Evolutionary conservation across 2,888 invertebrate genomes (phyloP), one percentile per base, ranked within the genome.

Genomic region (Sarcophaga rosellei): DNA sequence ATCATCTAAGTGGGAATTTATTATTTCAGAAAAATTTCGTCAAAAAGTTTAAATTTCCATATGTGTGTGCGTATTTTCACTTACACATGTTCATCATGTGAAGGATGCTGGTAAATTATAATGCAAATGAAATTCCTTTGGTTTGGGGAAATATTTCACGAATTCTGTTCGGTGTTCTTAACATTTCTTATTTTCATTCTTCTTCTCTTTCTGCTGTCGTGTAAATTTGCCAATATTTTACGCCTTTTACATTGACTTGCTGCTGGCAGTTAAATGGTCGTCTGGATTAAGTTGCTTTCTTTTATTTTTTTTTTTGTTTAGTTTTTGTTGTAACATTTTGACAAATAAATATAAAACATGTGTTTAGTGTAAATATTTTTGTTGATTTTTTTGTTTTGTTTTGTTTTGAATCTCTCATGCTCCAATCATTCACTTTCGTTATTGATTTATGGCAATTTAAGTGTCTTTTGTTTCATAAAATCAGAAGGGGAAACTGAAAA

Each of bases 241-340:
- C 81, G 84, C 84, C 86, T 86, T 81, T 84, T 79, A 81, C 81
- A 84, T 83, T 81, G 84, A 65, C 75, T 78, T 81, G 85, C 20
- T 76, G 35, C 35, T 81, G 74, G 25, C 57, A 70, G 76, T 62
- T 61, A 73, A 73, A 25, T 35, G 59, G 72, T 77, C 73, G 17
- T 57, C 57, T n/a, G 61, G 59, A 4, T 44, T 6, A 0, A n/a
- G 45, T 80, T 59, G 45, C 25, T 65, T 44, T 62, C 72, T 20
- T 57, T 25, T 63, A 63, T 44, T 47, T 82, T 8, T 5, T 35
- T 35, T 35, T 35, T 35, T 21, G 21, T 47, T 70, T 63, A 4
- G n/a, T 70, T 66, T 73, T 59, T 1, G 45, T 4, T 17, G 21
- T 53, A 44, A 44, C 15, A 25, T 72, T 65, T 76, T 85, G 73